Conservation (phyloP, 2,113 vertebrate genomes). For the Pituophis catenifer region DNA sequence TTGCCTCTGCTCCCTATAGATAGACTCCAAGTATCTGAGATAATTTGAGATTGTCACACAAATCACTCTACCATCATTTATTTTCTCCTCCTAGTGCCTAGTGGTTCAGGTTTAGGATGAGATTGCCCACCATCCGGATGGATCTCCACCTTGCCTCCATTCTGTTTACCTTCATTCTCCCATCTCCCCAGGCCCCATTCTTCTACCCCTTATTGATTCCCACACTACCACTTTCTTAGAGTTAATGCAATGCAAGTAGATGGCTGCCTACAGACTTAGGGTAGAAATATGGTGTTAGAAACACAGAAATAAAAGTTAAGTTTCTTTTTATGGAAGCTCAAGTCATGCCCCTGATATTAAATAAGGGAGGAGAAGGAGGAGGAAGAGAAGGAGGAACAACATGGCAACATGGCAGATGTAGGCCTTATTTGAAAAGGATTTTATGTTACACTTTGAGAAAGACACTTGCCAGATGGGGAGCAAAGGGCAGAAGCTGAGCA, state of each 20-base stretch:
- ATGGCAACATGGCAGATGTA: neutral
- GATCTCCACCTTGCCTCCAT: neutral
- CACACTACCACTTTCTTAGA: neutral
- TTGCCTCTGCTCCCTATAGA: too few species aligned
- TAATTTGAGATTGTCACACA: too few species aligned
- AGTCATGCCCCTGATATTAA: neutral
- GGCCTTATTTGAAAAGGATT: slow-evolving; percentile 38
- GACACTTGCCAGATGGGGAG: neutral
- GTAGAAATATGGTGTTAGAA: neutral
- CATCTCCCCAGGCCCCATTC: neutral
- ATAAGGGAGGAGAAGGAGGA: neutral
- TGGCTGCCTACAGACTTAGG: neutral
- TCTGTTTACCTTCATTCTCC: neutral
- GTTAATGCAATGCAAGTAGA: neutral
- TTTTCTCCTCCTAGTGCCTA: too few species aligned
- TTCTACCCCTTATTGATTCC: neutral
- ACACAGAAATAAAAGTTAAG: neutral
- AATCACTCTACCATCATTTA: too few species aligned
- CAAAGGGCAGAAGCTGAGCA: slow-evolving; percentile 8
- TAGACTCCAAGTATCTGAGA: too few species aligned
- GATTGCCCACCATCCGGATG: too few species aligned
- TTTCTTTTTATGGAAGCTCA: neutral
- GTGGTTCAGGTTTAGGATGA: too few species aligned
- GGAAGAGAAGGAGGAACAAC: neutral
- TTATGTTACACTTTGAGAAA: slow-evolving; percentile 21